Evolutionary conservation across 2,888 invertebrate species (phyloP).

Genomic region (Drosophila ustulata): DNA sequence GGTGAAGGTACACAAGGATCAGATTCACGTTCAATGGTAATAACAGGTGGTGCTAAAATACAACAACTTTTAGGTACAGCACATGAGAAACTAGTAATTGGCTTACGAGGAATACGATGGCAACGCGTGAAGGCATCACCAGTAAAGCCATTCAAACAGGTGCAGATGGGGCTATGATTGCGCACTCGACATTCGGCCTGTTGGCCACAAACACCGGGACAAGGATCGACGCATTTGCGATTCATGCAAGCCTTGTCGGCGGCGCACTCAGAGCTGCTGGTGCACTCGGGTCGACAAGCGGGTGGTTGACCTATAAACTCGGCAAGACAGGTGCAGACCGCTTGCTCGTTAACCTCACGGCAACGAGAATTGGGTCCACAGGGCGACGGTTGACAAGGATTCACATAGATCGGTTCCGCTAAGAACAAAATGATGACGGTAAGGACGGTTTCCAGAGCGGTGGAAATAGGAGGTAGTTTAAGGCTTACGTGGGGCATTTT

Average conservation of each 20-base stretch:
- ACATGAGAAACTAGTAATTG: background rate
- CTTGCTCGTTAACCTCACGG: conserved; percentile 89
- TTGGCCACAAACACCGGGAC: conserved; percentile 90
- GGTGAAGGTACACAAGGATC: conserved; percentile 91
- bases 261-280: conserved; percentile 90
- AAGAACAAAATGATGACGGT: conserved; percentile 42
- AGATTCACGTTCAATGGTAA: conserved; percentile 70
- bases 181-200: conserved; percentile 90
- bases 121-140: conserved; percentile 87
- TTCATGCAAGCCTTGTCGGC: conserved; percentile 88
- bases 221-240: conserved; percentile 90
- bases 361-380: conserved; percentile 94
- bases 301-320: conserved; percentile 87
- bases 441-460: background rate
- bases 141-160: conserved; percentile 88
- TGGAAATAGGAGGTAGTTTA: background rate
- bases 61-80: background rate
- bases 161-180: conserved; percentile 91
- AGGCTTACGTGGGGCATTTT: conserved; percentile 85
- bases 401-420: conserved; percentile 85
- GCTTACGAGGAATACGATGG: conserved; percentile 85
- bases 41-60: conserved; percentile 63
- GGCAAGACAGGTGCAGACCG: conserved; percentile 89
- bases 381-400: conserved; percentile 91
- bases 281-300: conserved; percentile 90